Percentiles rank a stretch among this genome's conserved stretches.
Conservation (phyloP, 2,113 vertebrate genomes). For the Origma solitaria region DNA sequence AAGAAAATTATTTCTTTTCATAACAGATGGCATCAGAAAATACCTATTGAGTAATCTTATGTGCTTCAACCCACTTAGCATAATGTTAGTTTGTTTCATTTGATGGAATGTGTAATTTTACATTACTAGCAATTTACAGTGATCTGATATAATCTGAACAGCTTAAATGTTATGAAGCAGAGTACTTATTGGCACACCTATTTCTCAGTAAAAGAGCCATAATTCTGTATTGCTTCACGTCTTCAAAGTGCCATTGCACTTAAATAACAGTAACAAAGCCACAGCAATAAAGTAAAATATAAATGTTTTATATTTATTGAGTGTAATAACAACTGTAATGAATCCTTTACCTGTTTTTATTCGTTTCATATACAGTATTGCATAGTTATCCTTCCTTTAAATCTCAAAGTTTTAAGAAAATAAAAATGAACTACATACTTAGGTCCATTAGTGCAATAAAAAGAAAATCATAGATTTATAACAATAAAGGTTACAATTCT, state of each 20-base stretch:
- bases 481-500: constrained; percentile 9
- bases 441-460: neutral
- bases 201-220: neutral
- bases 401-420: constrained; percentile 6
- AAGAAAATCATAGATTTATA: neutral
- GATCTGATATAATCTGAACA: neutral
- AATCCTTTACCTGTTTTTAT: neutral
- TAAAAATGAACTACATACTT: constrained; percentile 19
- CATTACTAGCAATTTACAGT: neutral
- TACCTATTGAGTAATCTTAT: neutral
- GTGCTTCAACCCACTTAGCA: constrained; percentile 16
- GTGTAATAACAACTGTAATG: neutral
- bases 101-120: constrained; percentile 21
- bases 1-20: neutral
- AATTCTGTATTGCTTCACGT: neutral
- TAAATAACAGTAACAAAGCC: neutral
- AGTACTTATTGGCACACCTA: neutral
- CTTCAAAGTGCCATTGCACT: neutral
- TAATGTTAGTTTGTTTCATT: constrained; percentile 17
- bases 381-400: neutral
- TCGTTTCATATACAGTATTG: neutral
- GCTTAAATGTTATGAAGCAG: neutral
- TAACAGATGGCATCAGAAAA: constrained; percentile 48
- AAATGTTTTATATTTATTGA: neutral
- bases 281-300: neutral